Conservation (phyloP, 2,888 invertebrate species). For the Callosobruchus maculatus region DNA sequence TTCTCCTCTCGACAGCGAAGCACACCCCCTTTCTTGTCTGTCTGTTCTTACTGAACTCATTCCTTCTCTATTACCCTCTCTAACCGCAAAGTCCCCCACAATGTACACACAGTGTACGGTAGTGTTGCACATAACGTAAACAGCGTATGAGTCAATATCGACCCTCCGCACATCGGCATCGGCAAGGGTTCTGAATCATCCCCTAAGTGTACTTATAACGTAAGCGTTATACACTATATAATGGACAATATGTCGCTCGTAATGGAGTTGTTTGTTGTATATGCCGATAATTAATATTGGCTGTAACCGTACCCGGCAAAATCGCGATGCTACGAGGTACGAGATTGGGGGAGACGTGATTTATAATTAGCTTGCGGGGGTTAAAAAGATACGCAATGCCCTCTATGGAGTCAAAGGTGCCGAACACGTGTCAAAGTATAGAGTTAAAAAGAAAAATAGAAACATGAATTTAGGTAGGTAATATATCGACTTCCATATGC, state of each 20-base stretch:
- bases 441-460: too few species aligned
- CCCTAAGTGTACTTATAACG: background rate
- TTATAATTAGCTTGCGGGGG: too few species aligned
- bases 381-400: too few species aligned
- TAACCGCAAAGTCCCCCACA: background rate
- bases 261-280: background rate
- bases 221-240: constrained; percentile 1
- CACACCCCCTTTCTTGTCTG: background rate
- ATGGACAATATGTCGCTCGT: constrained; percentile 2
- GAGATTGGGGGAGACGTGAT: too few species aligned
- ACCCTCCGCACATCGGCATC: background rate
- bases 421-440: too few species aligned
- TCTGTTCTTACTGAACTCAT: background rate
- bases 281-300: background rate
- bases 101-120: background rate
- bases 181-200: constrained; percentile 4
- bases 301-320: background rate
- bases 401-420: too few species aligned
- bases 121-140: background rate
- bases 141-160: background rate
- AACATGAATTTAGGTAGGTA: too few species aligned
- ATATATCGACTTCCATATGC: too few species aligned
- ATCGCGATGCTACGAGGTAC: background rate
- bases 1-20: too few species aligned
- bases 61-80: background rate